Evolutionary conservation across 2,113 vertebrate genomes (phyloP).

Genomic region (Vanacampus margaritifer): DNA sequence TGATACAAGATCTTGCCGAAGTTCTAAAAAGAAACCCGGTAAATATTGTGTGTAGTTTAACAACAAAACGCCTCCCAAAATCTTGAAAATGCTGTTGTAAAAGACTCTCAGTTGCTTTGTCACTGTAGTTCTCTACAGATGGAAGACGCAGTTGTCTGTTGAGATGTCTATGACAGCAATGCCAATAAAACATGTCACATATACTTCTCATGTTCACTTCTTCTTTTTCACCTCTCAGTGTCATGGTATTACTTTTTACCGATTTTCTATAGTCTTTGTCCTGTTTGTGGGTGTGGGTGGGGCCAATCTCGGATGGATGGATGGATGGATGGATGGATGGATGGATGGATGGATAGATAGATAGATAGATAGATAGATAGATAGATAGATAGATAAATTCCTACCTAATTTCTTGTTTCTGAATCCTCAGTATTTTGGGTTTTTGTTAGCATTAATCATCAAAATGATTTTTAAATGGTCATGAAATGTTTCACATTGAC

Average conservation of each 20-base stretch:
- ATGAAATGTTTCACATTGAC: no score
- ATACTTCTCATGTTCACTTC: background rate
- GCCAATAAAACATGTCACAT: conserved; percentile 48
- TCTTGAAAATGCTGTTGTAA: conserved; percentile 48
- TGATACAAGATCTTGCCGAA: conserved; percentile 23
- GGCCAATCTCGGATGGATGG: background rate
- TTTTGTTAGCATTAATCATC: background rate
- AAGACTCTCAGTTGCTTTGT: conserved; percentile 55
- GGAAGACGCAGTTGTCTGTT: conserved; percentile 39
- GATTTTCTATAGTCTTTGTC: background rate
- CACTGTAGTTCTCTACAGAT: conserved; percentile 40
- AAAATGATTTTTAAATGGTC: background rate
- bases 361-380: conserved; percentile 2
- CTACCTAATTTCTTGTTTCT: background rate
- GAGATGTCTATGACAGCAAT: conserved; percentile 40
- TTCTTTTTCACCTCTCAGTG: background rate
- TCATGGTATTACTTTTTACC: background rate
- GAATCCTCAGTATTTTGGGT: background rate
- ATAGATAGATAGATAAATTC: background rate
- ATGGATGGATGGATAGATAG: background rate
- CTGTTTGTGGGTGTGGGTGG: background rate
- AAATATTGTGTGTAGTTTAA: conserved; percentile 29
- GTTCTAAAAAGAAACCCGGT: conserved; percentile 23
- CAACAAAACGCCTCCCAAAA: conserved; percentile 24
- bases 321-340: background rate